Evolutionary conservation across 2,888 invertebrate species (phyloP), one percentile per base, ranked within the genome.

Genomic region (Hipparchia semele): DNA sequence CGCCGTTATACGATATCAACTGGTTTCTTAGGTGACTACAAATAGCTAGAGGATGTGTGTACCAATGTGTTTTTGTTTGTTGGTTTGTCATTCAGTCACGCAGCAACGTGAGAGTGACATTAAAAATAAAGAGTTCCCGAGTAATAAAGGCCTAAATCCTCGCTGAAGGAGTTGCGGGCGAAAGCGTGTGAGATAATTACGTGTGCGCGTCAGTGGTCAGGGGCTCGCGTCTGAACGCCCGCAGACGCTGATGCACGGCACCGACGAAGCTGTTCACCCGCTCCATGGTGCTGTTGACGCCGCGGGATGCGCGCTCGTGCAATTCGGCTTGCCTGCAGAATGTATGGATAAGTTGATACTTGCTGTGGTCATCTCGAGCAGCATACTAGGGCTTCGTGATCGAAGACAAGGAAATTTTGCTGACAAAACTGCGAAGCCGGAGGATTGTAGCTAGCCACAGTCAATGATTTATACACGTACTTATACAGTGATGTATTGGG

Each of bases 301-400:
- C 85, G 73, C 82, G 83, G 46, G 83, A 79, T 13, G 87, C 87
- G 75, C 89, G 87, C 73, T 81, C 86, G 79, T 91, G 92, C 72
- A 93, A 75, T 80, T 88, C 90, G 58, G 84, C 76, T 82, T 92
- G 92, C 93, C 93, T 93, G 86, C 8, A 12, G 2, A 23, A 8
- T 23, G 7, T 7, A 23, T 23, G 23, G 23, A 23, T 23, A 23
- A 23, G 23, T 23, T n/a, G n/a, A n/a, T n/a, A 1, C 91, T 88
- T 0, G 85, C 91, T 2, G 92, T 92, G 6, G 94, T 93, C 87
- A 93, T 87, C 80, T 94, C 94, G 7, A 94, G 84, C 5, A 93
- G 82, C 77, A 92, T 80, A 79, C 82, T 89, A 45, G 94, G 92
- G 77, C 92, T 93, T 94, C 93, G 79, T 53, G 46, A 49, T n/a